phyloP scores from a whole-genome alignment of 2,888 invertebrate species.

The Lutraria lutraria region DNA sequence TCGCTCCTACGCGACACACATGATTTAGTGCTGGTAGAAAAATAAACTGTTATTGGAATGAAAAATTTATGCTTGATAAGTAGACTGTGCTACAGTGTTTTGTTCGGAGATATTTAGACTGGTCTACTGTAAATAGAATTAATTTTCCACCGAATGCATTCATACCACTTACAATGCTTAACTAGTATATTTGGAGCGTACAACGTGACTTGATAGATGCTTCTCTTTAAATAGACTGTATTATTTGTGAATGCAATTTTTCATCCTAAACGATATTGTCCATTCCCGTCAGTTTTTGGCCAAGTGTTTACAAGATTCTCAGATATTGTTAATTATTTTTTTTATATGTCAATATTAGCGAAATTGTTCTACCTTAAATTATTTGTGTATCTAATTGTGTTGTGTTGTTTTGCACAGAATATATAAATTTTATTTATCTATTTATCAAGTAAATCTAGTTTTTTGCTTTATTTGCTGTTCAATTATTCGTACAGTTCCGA shows the following conservation, averaged over 20 bases:
- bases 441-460: no score
- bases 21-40: conserved; percentile 44
- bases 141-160: conserved; percentile 42
- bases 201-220: background rate
- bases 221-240: background rate
- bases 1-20: conserved; percentile 22
- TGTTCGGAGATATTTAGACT: conserved; percentile 38
- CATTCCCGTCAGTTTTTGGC: background rate
- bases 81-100: conserved; percentile 38
- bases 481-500: no score
- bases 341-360: background rate
- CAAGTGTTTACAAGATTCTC: background rate
- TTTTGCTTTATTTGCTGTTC: no score
- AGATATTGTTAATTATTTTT: background rate
- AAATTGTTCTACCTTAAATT: background rate
- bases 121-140: conserved; percentile 48
- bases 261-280: background rate
- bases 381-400: background rate
- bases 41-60: conserved; percentile 54
- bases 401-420: background rate
- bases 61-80: conserved; percentile 57
- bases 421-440: no score
- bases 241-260: conserved; percentile 14
- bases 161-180: conserved; percentile 29
- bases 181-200: conserved; percentile 18